Base-by-base conservation (phyloP, 2,113 vertebrate species). In the Hyla sarda region DNA sequence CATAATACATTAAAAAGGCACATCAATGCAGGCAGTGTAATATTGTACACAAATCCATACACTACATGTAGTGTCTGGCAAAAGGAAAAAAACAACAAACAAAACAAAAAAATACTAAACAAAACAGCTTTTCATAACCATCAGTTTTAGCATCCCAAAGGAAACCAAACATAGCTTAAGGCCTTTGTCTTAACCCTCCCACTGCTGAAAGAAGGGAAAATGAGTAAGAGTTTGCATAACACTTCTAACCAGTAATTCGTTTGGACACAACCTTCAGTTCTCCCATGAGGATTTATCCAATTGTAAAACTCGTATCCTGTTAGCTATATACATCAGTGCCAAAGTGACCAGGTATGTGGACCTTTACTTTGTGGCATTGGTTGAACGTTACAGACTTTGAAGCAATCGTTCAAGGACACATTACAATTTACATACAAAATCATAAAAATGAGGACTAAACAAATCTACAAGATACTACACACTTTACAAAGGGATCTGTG, bases 1-100 rank as follows among this genome's bases (percentile, higher is more conserved):
- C 77, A 87, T 71, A 71, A 71, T 74, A 74, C 83, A 76, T 76
- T 76, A 84, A 84, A 81, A 87, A 87, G 85, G 85, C 85, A 87
- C 85, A 87, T 87, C 78, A 87, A 82, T 87, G 78, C 85, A 87
- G 85, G 85, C 85, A 87, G 67, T 87, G 84, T 86, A 80, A 71
- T 71, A 60, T 86, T 83, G 48, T 73, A 87, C 45, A 77, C 65
- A 81, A 86, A 73, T 47, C 65, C 65, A 50, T 81, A 72, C 78
- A 81, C 85, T 81, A 71, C 25, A 56, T 19, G 78, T 69, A 79
- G 48, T 80, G 75, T 78, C 62, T 52, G 84, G 62, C 54, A 58
- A 74, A 73, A 37, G 16, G 50, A 56, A 28, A 48, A 54, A 78
- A 85, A 77, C 5, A 62, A 21, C n/a, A 52, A 17, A 9, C 1